These are phyloP conservation scores for Nebria brevicollis DNA, from an alignment of 2,888 invertebrate species.

Conservation along the genomic window DNA sequence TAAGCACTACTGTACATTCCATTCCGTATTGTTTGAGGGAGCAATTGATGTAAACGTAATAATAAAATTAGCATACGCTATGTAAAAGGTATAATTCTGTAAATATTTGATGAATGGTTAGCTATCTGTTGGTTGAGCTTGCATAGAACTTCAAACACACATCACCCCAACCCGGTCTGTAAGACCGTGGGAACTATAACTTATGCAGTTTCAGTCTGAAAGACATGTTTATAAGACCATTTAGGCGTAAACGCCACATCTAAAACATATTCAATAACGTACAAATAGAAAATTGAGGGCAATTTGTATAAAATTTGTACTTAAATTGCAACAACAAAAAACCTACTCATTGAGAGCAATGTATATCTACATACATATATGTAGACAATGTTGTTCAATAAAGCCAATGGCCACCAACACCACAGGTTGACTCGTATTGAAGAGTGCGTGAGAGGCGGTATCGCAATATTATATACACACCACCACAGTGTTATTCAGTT, in stretches of 20 bases:
- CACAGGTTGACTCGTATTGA: no score
- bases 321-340: no score
- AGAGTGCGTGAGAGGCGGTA: neutral
- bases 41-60: neutral
- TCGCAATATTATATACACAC: neutral
- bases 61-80: neutral
- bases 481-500: conserved; percentile 2
- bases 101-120: conserved; percentile 1
- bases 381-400: neutral
- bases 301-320: no score
- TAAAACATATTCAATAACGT: no score
- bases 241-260: no score
- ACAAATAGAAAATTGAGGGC: no score
- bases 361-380: no score
- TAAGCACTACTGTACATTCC: neutral
- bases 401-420: neutral
- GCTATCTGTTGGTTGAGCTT: neutral
- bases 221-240: neutral
- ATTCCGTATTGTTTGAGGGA: neutral
- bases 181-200: neutral
- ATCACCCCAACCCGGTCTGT: neutral
- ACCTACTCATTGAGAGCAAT: no score
- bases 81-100: neutral
- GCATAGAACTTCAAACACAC: neutral
- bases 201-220: neutral